Percentiles rank a stretch among this genome's conserved stretches.
These are phyloP conservation scores for Polymixis lichenea DNA, from an alignment of 2,888 invertebrate species.

Conservation along the genomic window DNA sequence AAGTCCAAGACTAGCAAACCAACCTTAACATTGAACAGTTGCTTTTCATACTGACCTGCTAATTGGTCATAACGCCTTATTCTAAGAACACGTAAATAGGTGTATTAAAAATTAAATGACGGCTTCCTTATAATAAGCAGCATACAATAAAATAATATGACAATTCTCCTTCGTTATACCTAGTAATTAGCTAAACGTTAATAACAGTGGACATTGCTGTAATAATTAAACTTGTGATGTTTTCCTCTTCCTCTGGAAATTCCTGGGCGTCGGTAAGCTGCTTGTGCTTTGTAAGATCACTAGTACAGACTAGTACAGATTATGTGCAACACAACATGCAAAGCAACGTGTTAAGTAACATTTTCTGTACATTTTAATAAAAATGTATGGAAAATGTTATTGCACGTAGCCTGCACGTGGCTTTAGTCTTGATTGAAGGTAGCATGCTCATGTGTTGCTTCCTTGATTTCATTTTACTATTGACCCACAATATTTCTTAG, in stretches of 20 bases:
- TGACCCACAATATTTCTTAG: background rate
- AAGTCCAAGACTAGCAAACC: slow-evolving; percentile 14
- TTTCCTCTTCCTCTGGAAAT: slow-evolving; percentile 75
- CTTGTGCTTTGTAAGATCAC: slow-evolving; percentile 79
- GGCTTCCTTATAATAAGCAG: slow-evolving; percentile 55
- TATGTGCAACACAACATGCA: background rate
- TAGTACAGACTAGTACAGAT: slow-evolving; percentile 23
- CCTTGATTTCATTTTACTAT: background rate
- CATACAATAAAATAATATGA: slow-evolving; percentile 57
- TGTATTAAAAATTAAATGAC: slow-evolving; percentile 42
- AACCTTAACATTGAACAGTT: slow-evolving; percentile 18
- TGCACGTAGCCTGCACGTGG: background rate
- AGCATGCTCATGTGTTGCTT: slow-evolving; percentile 38
- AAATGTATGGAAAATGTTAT: background rate
- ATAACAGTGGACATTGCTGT: slow-evolving; percentile 16
- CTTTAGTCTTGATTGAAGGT: slow-evolving; percentile 22
- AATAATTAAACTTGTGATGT: slow-evolving; percentile 51
- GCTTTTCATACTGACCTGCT: slow-evolving; percentile 38
- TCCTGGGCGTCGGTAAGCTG: slow-evolving; percentile 82
- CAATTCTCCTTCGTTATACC: slow-evolving; percentile 28
- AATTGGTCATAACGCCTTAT: slow-evolving; percentile 50
- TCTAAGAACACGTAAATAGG: slow-evolving; percentile 48
- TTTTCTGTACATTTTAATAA: background rate
- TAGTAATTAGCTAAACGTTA: slow-evolving; percentile 43
- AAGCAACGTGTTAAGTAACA: background rate